Conservation (phyloP, 1,140 invertebrate genomes). For the Bombus huntii region DNA sequence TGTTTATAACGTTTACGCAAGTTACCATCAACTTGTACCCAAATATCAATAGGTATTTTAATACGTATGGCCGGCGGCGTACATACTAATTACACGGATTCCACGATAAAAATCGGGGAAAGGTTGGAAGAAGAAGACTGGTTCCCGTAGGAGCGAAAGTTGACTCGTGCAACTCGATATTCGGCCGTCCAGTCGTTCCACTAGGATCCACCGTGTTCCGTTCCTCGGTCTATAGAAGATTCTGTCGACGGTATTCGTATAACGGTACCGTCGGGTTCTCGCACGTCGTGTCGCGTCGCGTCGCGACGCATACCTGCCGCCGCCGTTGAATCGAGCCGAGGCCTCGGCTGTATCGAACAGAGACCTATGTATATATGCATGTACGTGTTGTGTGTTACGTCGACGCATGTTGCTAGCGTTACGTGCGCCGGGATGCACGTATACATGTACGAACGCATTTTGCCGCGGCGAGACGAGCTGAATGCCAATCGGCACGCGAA, state of each 20-base stretch:
- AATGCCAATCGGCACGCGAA: constrained; percentile 63
- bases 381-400: constrained; percentile 42
- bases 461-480: constrained; percentile 41
- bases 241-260: constrained; percentile 65
- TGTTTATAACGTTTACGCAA: too few species aligned
- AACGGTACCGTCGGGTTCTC: constrained; percentile 67
- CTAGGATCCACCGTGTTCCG: constrained; percentile 60
- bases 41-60: too few species aligned
- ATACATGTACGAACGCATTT: constrained; percentile 59
- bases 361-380: constrained; percentile 10
- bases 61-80: too few species aligned
- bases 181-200: neutral
- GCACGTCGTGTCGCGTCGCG: constrained; percentile 57
- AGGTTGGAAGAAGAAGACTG: neutral
- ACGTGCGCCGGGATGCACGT: constrained; percentile 41
- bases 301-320: constrained; percentile 45
- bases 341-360: neutral
- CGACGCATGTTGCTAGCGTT: constrained; percentile 52
- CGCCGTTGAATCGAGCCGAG: constrained; percentile 18
- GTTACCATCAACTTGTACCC: too few species aligned
- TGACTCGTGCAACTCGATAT: neutral
- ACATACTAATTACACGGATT: too few species aligned
- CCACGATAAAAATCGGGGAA: neutral
- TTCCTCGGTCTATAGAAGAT: constrained; percentile 69
- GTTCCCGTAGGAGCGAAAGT: neutral